Base-by-base conservation (phyloP, 2,888 invertebrate genomes). In the Brassicogethes aeneus region DNA sequence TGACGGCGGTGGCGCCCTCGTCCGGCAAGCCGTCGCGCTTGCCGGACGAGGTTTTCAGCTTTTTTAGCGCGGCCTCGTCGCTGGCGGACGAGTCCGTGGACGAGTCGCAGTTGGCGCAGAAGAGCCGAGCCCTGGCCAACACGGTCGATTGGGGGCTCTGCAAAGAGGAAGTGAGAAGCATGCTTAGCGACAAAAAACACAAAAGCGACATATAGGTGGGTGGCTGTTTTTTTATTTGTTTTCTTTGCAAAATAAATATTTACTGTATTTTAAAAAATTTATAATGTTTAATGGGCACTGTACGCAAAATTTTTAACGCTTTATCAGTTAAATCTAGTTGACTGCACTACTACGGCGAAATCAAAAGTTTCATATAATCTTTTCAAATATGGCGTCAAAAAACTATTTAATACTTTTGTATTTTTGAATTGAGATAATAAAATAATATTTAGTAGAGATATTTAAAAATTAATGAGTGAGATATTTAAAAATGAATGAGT, bases 101-200 rank as follows among this genome's bases (percentile, higher is more conserved):
- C 10, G 59, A 54, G 45, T 66, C 64, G 50, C 62, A 65, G 47
- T 65, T 66, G 37, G 63, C 61, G 50, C 68, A 69, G 50, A 68
- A 67, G 16, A 68, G 53, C 35, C 60, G 58, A 37, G 61, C 55
- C 40, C 57, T 57, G n/a, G 60, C 41, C 29, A 56, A 51, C 31
- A 56, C 45, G 34, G 54, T 53, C 36, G 55, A 52, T 37, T 45
- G 52, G 15, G 10, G 49, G 15, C 47, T 43, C 40, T 48, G 39
- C 40, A 61, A 57, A 42, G 10, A 42, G 44, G 36, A 36, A 23
- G 29, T 48, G 45, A 43, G 40, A 41, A 41, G 51, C 51, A 54
- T 52, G 51, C 53, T 41, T 34, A 41, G 42, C 39, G 40, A 39
- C 16, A 34, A 40, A 43, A 37, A 42, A 45, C 31, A 29, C 37